Evolutionary conservation across 2,113 vertebrate species (phyloP), one percentile per base, ranked within the genome.

Genomic region (Orycteropus afer): DNA sequence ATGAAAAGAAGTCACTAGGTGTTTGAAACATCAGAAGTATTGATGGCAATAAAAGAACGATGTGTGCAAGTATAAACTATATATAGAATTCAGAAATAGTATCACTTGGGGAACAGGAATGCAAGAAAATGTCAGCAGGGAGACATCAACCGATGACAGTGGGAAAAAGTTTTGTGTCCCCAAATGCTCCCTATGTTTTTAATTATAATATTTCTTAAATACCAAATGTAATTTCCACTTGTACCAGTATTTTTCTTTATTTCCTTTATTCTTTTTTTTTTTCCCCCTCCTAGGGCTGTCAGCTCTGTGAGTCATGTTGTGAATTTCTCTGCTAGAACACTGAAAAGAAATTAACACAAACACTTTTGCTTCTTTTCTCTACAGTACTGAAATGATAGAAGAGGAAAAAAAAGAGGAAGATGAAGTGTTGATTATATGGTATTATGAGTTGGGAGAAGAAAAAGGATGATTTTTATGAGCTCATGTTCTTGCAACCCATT

Each of bases 341-440:
- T 37, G 74, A 86, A 23, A 59, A 61, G 82, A 97, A 13, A 96
- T 23, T 51, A 89, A 57, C 9, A 45, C 37, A 87, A 84, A 37
- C 14, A 91, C 37, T 86, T 86, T 61, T 89, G 83, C 67, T 85
- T 23, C 37, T 92, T 90, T 59, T 93, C 45, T 79, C 49, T 90
- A 88, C 91, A 93, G 67, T 74, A 78, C 78, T 79, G 32, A 93
- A 92, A 95, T 94, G 45, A 93, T 22, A 93, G 25, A 61, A 67
- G 37, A 34, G 8, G 13, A 1, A 5, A 74, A 77, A 29, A 85
- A 29, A 12, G 10, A 86, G 10, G 17, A 87, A 95, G 45, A 85
- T 84, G 37, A 97, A 97, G 81, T 82, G 86, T 86, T 97, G 81
- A 82, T 94, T 93, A 85, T 83, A 34, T 90, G 92, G n/a, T 91